Evolutionary conservation across 2,888 invertebrate genomes (phyloP), one percentile per base, ranked within the genome.

Genomic region (Nemotelus nigrinus): DNA sequence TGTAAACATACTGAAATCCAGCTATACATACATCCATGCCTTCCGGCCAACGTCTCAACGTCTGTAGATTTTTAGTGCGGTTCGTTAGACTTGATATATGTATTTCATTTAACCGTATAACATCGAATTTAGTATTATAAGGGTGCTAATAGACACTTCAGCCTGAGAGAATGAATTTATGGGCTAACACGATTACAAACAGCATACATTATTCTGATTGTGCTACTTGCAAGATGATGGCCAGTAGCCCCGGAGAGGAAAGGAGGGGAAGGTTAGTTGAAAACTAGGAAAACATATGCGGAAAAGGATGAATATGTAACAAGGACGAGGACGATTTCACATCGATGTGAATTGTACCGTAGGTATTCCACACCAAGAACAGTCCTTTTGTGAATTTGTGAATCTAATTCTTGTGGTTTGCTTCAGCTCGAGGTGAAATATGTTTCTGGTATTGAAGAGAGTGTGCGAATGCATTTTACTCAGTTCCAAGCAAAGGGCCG

Each of bases 111-210:
- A 80, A 81, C 81, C 80, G 79, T 81, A 70, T 70, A 70, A 70
- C 70, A 77, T 70, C 55, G 70, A 82, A 81, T 84, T 82, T 83
- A 83, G 84, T 83, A 84, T 83, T 82, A 82, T 82, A 83, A 84
- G 85, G 84, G 85, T 83, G 84, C 85, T 85, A 85, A 85, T 85
- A 85, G 85, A 85, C 84, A 84, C 82, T 82, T 80, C 80, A 80
- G 45, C 80, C 80, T 65, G 77, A 80, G 68, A 67, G 82, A 83
- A 84, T 82, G 83, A 82, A 83, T 83, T 83, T 83, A 83, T 84
- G 84, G 68, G 82, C 82, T 79, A 74, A 63, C 60, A 63, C 39
- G 63, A 74, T 74, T 63, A 74, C 74, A 58, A 44, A 58, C 45
- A 72, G 58, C 72, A 72, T 47, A 58, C 72, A 72, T 58, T 72